Conservation (phyloP, 2,113 vertebrate genomes). For the Neogobius melanostomus region DNA sequence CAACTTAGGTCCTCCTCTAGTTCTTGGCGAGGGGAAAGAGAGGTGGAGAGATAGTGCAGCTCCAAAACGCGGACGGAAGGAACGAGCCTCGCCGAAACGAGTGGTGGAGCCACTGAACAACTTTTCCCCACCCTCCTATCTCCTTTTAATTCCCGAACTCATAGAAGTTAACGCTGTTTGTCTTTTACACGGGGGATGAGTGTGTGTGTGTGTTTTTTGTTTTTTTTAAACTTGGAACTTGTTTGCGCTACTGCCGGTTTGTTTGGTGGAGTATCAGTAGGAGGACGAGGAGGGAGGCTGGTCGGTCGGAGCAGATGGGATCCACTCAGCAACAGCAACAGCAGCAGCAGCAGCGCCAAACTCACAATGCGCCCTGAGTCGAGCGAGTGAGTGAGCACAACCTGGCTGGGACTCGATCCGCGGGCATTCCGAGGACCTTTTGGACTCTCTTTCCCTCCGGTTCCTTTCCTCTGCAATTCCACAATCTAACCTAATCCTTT, state of each 20-base stretch:
- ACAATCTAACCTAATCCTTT: no score
- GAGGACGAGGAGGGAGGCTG: conserved; percentile 44
- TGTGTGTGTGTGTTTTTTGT: no score
- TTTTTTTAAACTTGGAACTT: conserved; percentile 25
- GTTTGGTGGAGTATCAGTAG: conserved; percentile 37
- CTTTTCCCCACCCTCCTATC: conserved; percentile 10
- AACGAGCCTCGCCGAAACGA: neutral
- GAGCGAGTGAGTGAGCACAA: conserved; percentile 61
- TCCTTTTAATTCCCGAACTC: conserved; percentile 4
- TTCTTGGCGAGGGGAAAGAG: conserved; percentile 42
- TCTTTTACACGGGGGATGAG: conserved; percentile 72
- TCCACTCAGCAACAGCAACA: conserved; percentile 43
- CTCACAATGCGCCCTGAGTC: conserved; percentile 71
- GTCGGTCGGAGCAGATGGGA: conserved; percentile 45
- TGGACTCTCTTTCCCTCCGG: conserved; percentile 9
- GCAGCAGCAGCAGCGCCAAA: conserved; percentile 58
- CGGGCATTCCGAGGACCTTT: conserved; percentile 52
- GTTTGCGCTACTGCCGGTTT: conserved; percentile 63
- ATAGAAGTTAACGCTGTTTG: neutral
- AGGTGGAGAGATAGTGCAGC: conserved; percentile 35
- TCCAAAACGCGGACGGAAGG: conserved; percentile 15
- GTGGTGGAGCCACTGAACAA: neutral
- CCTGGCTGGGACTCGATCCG: conserved; percentile 44
- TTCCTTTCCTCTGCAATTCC: neutral
- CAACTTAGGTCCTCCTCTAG: conserved; percentile 47